Base-by-base conservation (phyloP, 2,888 invertebrate genomes). In the Cheilosia grossa region DNA sequence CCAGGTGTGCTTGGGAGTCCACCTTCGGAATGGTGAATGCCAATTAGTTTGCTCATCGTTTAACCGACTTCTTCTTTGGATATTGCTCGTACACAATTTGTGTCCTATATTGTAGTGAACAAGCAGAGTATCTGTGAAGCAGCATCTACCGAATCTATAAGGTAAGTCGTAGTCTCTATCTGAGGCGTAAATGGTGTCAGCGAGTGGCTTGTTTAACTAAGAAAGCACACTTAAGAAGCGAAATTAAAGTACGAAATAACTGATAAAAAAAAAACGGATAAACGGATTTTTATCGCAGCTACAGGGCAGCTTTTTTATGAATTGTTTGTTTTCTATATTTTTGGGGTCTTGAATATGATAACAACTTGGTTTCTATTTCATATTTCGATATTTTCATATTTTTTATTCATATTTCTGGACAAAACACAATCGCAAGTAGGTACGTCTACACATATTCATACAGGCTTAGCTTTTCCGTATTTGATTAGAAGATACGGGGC, bases 11-110 rank as follows among this genome's bases (percentile, higher is more conserved):
- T 33, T 58, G 15, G 17, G 27, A 63, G 67, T 40, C 70, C 67
- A 82, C 73, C 63, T 82, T 73, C 67, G 49, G 63, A 53, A 54
- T 51, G 64, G 40, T 63, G 69, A 75, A 81, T 81, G 69, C 81
- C 81, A 81, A 81, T 81, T 61, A 69, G 81, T 44, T 85, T 81
- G 81, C 70, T 85, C 85, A 85, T 81, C 85, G 61, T 19, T 51
- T 10, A 42, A 54, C 53, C 37, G 74, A 27, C 13, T 24, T 21
- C 13, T 44, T 19, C 51, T 49, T 67, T 58, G 82, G 82, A 82
- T 82, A 75, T 47, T 37, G 13, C 37, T 37, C 13, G 37, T 37
- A 13, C 4, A 17, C 9, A 27, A 6, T 2, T 21, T 21, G 2
- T 21, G 21, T 21, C 1, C 21, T 21, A 21, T 21, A 21, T 21